Evolutionary conservation across 1,140 invertebrate species (phyloP).

Genomic region (Ladona fulva): DNA sequence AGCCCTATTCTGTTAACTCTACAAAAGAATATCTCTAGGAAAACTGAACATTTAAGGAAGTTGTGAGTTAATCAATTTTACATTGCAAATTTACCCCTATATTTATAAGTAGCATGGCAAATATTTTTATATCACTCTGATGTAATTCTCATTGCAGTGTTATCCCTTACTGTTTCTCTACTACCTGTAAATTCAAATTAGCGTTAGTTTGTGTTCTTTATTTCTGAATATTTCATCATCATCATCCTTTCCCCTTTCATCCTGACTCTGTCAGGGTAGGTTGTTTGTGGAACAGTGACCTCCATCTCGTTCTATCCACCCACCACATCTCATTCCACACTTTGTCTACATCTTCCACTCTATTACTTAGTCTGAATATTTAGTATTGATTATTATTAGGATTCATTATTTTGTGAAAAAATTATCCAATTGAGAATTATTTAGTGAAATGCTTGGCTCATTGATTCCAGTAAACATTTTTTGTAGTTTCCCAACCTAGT

Average conservation of each 20-base stretch:
- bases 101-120: background rate
- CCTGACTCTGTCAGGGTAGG: no score
- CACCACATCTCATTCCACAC: no score
- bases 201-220: background rate
- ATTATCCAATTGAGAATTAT: background rate
- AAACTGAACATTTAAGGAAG: slow-evolving; percentile 72
- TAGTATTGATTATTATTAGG: no score
- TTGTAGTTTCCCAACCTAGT: no score
- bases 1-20: slow-evolving; percentile 58
- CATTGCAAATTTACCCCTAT: background rate
- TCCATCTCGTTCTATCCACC: no score
- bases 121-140: background rate
- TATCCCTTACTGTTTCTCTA: background rate
- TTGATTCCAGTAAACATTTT: background rate
- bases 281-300: no score
- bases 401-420: no score
- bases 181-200: background rate
- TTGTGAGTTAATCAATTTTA: slow-evolving; percentile 53
- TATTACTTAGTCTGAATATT: background rate
- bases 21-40: slow-evolving; percentile 71
- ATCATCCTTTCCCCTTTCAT: background rate
- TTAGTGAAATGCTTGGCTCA: background rate
- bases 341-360: no score
- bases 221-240: background rate
- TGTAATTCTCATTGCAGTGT: background rate